These are phyloP conservation scores for Yponomeuta evonymella DNA, from an alignment of 2,888 invertebrate species.

Conservation along the genomic window DNA sequence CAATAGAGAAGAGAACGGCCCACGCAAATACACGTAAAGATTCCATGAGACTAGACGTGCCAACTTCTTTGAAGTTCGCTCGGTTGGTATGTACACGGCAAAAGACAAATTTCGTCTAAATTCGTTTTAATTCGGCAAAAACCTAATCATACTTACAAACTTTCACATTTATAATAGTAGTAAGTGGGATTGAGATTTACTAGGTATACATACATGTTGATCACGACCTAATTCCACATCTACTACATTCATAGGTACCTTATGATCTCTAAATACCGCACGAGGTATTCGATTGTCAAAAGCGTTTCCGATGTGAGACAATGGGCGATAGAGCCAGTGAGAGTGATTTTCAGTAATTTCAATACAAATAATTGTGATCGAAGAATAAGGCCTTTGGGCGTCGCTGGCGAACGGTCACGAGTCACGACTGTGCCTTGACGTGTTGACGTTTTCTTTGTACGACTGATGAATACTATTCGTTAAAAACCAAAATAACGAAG, in stretches of 20 bases:
- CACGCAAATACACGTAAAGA: slow-evolving; percentile 34
- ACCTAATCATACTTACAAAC: not conserved
- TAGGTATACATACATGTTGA: not conserved
- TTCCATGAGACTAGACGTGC: slow-evolving; percentile 14
- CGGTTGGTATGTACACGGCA: too few relatives aligned
- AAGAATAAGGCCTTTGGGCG: slow-evolving; percentile 42
- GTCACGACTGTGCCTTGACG: slow-evolving; percentile 42
- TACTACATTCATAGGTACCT: not conserved
- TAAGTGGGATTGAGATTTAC: too few relatives aligned
- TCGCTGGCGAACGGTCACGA: slow-evolving; percentile 26
- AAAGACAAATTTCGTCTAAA: not conserved
- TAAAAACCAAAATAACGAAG: not conserved
- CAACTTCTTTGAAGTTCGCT: not conserved
- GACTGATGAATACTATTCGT: not conserved
- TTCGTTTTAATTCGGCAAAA: not conserved
- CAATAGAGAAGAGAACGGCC: slow-evolving; percentile 48
- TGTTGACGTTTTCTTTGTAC: not conserved
- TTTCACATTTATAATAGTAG: too few relatives aligned
- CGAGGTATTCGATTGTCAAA: slow-evolving; percentile 45
- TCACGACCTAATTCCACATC: not conserved
- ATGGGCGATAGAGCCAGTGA: slow-evolving; percentile 44
- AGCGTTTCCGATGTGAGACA: slow-evolving; percentile 47
- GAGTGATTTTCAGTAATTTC: slow-evolving; percentile 58
- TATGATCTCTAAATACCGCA: not conserved
- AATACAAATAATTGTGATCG: slow-evolving; percentile 54